Conservation (phyloP, 2,797 vertebrate genomes). For the Alosa sapidissima region DNA sequence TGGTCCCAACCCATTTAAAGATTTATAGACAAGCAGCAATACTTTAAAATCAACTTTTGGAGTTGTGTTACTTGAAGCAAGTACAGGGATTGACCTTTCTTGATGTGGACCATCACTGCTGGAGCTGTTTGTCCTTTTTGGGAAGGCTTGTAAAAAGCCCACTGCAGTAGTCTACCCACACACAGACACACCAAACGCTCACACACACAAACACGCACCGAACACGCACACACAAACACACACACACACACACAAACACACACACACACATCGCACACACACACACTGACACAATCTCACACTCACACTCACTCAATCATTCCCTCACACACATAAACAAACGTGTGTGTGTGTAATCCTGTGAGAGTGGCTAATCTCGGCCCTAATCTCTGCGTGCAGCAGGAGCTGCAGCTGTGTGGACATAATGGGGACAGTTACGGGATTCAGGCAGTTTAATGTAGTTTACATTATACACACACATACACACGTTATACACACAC, state of each 20-base stretch:
- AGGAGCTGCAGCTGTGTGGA: not conserved
- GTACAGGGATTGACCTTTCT: no score
- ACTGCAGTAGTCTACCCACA: no score
- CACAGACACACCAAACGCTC: no score
- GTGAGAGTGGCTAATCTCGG: not conserved
- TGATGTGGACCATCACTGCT: no score
- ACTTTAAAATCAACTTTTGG: no score
- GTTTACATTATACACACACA: not conserved
- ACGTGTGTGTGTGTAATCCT: not conserved
- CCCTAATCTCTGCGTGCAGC: not conserved
- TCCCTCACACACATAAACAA: not conserved
- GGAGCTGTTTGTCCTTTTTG: no score
- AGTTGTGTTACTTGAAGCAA: no score
- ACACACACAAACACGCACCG: not conserved
- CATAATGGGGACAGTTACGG: not conserved
- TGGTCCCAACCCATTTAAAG: no score
- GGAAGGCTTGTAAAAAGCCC: no score
- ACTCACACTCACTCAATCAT: not conserved
- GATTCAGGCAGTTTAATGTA: not conserved
- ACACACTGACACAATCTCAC: not conserved
- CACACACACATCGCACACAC: not conserved
- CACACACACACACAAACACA: not conserved
- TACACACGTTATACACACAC: not conserved
- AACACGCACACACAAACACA: not conserved
- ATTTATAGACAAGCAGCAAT: no score